phyloP scores from a whole-genome alignment of 2,797 vertebrate genomes.

The Chloroceryle inda region DNA sequence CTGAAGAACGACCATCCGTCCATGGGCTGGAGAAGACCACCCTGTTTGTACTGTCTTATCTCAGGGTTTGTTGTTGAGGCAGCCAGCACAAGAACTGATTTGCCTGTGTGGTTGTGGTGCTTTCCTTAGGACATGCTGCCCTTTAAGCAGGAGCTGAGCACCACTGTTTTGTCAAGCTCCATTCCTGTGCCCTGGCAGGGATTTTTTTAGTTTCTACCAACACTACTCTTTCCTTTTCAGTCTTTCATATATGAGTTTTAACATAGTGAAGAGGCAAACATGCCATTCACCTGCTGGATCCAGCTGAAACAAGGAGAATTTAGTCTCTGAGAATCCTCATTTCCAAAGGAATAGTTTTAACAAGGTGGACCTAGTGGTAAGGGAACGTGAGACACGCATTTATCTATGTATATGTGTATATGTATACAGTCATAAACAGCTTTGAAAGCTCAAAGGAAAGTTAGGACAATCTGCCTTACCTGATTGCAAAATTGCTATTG shows the following conservation, averaged over 20 bases:
- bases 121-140: not conserved
- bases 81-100: not conserved
- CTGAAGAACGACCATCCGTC: not conserved
- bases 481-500: not conserved
- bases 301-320: not conserved
- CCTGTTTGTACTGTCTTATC: not conserved
- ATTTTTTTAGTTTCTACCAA: not conserved
- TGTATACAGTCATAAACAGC: not conserved
- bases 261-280: not conserved
- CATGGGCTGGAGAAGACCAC: not conserved
- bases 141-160: not conserved
- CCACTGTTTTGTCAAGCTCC: not conserved
- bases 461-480: not conserved
- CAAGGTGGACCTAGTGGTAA: not conserved
- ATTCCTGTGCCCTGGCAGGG: not conserved
- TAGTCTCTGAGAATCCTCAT: not conserved
- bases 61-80: not conserved
- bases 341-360: not conserved
- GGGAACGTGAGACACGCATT: not conserved
- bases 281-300: not conserved
- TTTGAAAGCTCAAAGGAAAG: not conserved
- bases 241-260: not conserved
- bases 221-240: not conserved
- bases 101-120: fast-evolving
- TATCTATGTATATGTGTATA: not conserved